Evolutionary conservation across 1,140 invertebrate species (phyloP).

Genomic region (Drosophila littoralis): DNA sequence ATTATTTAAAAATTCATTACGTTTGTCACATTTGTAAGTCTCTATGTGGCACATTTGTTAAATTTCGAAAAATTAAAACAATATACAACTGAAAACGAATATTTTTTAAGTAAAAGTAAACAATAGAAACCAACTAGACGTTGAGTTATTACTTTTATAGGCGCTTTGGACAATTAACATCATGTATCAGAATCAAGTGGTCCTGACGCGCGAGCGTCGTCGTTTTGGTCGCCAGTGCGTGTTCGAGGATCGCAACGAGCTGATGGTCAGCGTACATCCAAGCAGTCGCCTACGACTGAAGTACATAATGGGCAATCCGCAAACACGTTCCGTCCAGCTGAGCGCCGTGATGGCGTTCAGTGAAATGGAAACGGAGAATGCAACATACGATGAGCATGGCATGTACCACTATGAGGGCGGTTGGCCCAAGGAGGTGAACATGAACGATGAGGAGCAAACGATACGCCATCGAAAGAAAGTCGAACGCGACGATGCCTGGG

Average conservation of each 20-base stretch:
- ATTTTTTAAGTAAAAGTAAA: background rate
- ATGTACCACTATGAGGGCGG: constrained; percentile 96
- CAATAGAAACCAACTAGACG: background rate
- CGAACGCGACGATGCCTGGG: constrained; percentile 95
- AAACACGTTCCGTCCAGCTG: constrained; percentile 87
- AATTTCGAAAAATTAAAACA: constrained; percentile 1
- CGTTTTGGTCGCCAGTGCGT: constrained; percentile 89
- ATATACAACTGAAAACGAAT: constrained; percentile 8
- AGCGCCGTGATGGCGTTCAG: constrained; percentile 87
- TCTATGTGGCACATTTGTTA: background rate
- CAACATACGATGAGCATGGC: constrained; percentile 86
- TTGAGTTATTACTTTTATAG: background rate
- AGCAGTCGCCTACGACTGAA: constrained; percentile 85
- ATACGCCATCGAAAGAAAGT: constrained; percentile 94
- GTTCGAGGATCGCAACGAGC: constrained; percentile 90
- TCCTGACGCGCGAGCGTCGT: constrained; percentile 86
- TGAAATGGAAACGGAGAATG: constrained; percentile 86
- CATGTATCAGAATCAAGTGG: constrained; percentile 68
- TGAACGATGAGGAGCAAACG: constrained; percentile 93
- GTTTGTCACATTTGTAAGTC: background rate
- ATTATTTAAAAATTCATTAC: constrained; percentile 4
- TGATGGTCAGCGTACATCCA: constrained; percentile 89
- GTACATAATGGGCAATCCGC: constrained; percentile 90
- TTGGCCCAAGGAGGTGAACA: constrained; percentile 97
- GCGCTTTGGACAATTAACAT: background rate